Conservation (phyloP, 2,888 invertebrate genomes). For the Muscina levida region DNA sequence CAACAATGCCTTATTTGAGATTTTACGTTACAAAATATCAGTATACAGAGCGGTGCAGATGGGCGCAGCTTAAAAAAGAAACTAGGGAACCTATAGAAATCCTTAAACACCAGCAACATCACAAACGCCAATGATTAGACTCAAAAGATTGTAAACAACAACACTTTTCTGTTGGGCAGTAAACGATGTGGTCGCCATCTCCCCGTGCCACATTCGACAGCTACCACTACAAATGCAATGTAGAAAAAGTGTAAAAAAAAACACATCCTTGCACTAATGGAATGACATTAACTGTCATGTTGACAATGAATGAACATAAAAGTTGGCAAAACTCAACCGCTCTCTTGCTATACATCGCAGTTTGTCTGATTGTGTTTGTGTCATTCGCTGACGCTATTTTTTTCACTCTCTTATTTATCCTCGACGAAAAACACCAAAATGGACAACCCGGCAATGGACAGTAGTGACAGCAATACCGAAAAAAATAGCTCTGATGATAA, state of each 20-base stretch:
- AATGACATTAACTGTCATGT: conserved; percentile 66
- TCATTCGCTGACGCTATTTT: neutral
- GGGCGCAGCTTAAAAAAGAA: neutral
- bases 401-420: neutral
- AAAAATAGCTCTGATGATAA: conserved; percentile 47
- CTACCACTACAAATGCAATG: no score
- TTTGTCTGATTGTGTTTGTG: neutral
- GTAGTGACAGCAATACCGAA: neutral
- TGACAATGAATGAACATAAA: conserved; percentile 63
- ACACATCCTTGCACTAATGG: conserved; percentile 63
- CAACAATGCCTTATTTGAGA: no score
- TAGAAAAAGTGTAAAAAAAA: conserved; percentile 9
- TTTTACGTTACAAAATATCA: no score
- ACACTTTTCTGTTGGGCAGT: neutral
- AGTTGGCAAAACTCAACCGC: conserved; percentile 58
- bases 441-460: conserved; percentile 42
- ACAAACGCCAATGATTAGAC: neutral
- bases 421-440: conserved; percentile 27
- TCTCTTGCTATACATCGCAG: neutral
- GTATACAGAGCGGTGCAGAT: no score
- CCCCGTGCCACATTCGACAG: no score
- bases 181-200: no score
- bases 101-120: conserved; percentile 12
- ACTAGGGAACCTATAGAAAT: conserved; percentile 28
- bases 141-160: conserved; percentile 20